phyloP scores from a whole-genome alignment of 2,797 vertebrate genomes.

The Sebastes steindachneri region DNA sequence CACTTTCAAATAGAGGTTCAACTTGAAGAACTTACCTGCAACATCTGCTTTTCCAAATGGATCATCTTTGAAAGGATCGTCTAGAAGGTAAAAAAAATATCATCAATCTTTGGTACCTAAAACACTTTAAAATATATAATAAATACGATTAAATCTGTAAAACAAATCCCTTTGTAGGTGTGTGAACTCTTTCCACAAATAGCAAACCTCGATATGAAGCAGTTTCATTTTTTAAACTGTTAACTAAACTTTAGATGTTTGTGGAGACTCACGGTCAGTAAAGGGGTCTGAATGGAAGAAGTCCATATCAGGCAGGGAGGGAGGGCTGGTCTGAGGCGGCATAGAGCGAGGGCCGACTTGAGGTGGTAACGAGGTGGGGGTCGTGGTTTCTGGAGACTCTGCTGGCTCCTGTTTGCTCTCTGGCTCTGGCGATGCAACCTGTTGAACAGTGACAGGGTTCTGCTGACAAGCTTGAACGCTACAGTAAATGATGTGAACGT shows the following conservation, averaged over 20 bases:
- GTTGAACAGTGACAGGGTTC: slow-evolving; percentile 9
- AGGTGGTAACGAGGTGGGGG: slow-evolving; percentile 82
- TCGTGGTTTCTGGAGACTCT: slow-evolving; percentile 80
- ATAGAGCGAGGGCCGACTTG: slow-evolving; percentile 66
- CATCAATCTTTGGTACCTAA: not conserved
- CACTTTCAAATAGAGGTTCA: not conserved
- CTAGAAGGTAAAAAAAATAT: slow-evolving; percentile 70
- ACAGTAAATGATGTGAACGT: not conserved
- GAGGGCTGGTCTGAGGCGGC: slow-evolving; percentile 81
- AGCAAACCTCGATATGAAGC: not conserved
- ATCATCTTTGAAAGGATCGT: slow-evolving; percentile 97
- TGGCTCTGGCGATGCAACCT: slow-evolving; percentile 87
- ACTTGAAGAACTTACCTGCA: slow-evolving; percentile 80
- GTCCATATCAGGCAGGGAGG: slow-evolving; percentile 87
- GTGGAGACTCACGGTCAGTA: slow-evolving; percentile 90
- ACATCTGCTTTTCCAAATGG: slow-evolving; percentile 92
- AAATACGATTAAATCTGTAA: not conserved
- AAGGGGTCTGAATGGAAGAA: slow-evolving; percentile 98
- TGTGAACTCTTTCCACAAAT: no score
- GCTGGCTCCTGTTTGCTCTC: slow-evolving; percentile 81
- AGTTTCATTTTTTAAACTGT: not conserved
- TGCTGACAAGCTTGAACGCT: not conserved
- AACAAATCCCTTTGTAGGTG: no score
- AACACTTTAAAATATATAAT: not conserved
- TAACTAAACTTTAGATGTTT: not conserved